phyloP scores from a whole-genome alignment of 2,888 invertebrate genomes.

The Metalampra italica region DNA sequence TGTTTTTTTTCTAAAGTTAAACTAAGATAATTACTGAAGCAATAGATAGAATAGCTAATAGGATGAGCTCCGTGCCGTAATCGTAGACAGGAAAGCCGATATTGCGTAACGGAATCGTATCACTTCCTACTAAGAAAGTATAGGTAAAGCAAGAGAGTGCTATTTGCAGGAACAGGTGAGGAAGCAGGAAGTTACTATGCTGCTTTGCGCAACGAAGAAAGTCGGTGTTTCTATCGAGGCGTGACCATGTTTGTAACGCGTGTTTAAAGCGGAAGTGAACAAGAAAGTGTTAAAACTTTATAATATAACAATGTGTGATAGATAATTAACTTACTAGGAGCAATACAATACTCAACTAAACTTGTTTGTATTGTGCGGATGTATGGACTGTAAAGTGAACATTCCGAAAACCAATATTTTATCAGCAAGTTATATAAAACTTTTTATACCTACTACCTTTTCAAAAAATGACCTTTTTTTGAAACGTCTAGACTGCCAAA shows the following conservation, averaged over 20 bases:
- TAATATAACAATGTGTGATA: conserved; percentile 4
- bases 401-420: too few relatives aligned
- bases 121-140: conserved; percentile 66
- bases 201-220: conserved; percentile 72
- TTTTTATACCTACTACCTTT: too few relatives aligned
- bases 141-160: conserved; percentile 60
- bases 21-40: too few relatives aligned
- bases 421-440: too few relatives aligned
- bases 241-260: conserved; percentile 75
- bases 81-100: conserved; percentile 42
- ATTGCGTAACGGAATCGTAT: conserved; percentile 46
- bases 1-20: too few relatives aligned
- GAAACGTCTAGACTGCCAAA: too few relatives aligned
- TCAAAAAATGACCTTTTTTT: too few relatives aligned
- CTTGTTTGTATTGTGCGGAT: neutral
- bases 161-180: conserved; percentile 19
- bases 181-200: conserved; percentile 60
- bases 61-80: conserved; percentile 18
- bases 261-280: conserved; percentile 74
- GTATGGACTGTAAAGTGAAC: too few relatives aligned
- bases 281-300: conserved; percentile 46
- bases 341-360: neutral
- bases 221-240: conserved; percentile 66
- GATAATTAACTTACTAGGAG: too few relatives aligned
- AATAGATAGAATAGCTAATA: too few relatives aligned